Base-by-base conservation (phyloP, 2,888 invertebrate genomes). In the Temnothorax ravouxi region DNA sequence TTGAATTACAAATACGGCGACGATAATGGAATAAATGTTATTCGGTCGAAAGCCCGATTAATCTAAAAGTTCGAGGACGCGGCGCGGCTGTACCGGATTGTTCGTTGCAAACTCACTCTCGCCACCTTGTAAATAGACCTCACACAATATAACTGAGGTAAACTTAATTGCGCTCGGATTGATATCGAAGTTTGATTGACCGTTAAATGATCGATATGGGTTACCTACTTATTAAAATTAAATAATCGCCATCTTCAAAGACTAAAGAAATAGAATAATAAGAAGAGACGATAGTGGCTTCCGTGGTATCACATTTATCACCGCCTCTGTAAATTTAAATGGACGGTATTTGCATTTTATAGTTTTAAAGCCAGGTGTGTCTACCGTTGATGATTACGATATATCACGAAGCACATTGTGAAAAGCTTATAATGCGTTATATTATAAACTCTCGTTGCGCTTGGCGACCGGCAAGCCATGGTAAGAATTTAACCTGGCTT, bases 1-100 rank as follows among this genome's bases (percentile, higher is more conserved):
- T 91, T 89, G 88, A 91, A 91, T 91, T 85, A 81, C 90, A 91
- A 88, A 90, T 90, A 69, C 67, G 34, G 56, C 38, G 72, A 62
- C 83, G 87, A 89, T 89, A 86, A 91, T 91, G 85, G 87, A 91
- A 91, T 90, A 88, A 89, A 90, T 86, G 90, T 86, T 89, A 85
- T 84, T 86, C 85, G 83, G 72, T 66, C 79, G 74, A 72, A 61
- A 82, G 83, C 79, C 41, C 83, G 88, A 88, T 88, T 88, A 88
- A 90, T 87, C 76, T 84, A 29, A 52, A 86, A 89, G 84, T 87
- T 79, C 80, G 80, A 69, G 52, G 56, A 74, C 41, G 67, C 59
- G 11, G 66, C 54, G 52, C 29, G 21, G n/a, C 59, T 77, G 54
- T 47, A 34, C 50, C 44, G 75, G 72, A 86, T 86, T 81, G 86